Conservation (phyloP, 2,888 invertebrate species). For the Thymelicus sylvestris region DNA sequence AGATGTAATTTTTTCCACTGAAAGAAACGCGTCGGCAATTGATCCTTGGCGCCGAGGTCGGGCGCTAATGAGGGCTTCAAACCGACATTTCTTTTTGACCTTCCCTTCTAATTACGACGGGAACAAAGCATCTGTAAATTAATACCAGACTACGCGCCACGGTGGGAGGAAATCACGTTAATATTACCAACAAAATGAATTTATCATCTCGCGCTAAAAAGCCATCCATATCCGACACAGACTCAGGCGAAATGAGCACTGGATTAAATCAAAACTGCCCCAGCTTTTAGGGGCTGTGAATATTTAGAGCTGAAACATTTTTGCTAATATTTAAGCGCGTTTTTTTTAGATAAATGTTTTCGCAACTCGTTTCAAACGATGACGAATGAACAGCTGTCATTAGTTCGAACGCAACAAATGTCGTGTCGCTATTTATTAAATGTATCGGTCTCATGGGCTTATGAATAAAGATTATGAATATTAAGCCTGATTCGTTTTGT, state of each 20-base stretch:
- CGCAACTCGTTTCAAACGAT: conserved; percentile 2
- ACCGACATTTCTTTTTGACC: conserved; percentile 51
- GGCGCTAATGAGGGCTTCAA: conserved; percentile 54
- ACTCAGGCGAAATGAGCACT: conserved; percentile 34
- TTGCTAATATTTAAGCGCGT: conserved; percentile 26
- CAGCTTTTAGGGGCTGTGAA: conserved; percentile 36
- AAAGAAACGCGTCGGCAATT: conserved; percentile 36
- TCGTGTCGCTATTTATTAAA: background rate
- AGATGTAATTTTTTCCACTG: conserved; percentile 31
- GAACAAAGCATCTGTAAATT: conserved; percentile 52
- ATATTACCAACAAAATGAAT: conserved; percentile 39
- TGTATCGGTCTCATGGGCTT: background rate
- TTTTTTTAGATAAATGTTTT: conserved; percentile 31
- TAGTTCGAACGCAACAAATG: background rate
- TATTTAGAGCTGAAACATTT: conserved; percentile 30
- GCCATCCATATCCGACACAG: conserved; percentile 36
- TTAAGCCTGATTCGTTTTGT: no score
- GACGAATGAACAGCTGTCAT: conserved; percentile 20
- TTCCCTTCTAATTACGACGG: conserved; percentile 52
- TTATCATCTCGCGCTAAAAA: conserved; percentile 40
- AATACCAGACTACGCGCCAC: conserved; percentile 41
- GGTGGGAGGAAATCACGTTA: conserved; percentile 34
- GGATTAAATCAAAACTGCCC: conserved; percentile 38
- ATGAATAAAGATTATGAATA: background rate
- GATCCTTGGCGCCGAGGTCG: conserved; percentile 31